These are phyloP conservation scores for Momotus momota DNA, from an alignment of 2,797 vertebrate species.

Conservation along the genomic window DNA sequence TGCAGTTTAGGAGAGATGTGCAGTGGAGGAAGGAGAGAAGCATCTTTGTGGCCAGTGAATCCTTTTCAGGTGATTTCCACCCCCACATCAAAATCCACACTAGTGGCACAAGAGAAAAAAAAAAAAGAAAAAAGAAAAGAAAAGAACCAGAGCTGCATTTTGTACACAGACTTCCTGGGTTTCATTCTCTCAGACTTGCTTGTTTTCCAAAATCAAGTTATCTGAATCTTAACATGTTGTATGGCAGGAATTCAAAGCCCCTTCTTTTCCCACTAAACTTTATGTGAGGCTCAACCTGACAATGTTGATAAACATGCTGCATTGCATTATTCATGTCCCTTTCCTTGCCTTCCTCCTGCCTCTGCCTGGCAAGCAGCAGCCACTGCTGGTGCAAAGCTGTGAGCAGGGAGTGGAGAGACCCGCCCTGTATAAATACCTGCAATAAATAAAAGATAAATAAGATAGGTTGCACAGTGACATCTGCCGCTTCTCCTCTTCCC, in stretches of 20 bases:
- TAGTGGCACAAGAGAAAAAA: background rate
- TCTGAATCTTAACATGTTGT: conserved; percentile 42
- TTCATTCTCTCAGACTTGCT: background rate
- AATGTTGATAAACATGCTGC: conserved; percentile 53
- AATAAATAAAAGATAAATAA: conserved; percentile 74
- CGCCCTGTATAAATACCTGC: conserved; percentile 51
- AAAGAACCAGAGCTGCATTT: background rate
- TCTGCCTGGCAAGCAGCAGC: conserved; percentile 34
- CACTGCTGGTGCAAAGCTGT: background rate
- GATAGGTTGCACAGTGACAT: conserved; percentile 27
- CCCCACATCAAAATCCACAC: background rate
- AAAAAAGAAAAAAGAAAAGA: too few species aligned
- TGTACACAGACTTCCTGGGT: background rate
- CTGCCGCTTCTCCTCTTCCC: background rate
- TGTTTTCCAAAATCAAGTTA: conserved; percentile 30
- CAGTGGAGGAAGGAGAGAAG: background rate
- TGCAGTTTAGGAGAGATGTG: background rate
- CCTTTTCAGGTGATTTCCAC: background rate
- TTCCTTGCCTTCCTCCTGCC: conserved; percentile 14
- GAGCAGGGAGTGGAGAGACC: conserved; percentile 34
- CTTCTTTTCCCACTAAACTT: conserved; percentile 36
- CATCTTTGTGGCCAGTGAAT: accelerated
- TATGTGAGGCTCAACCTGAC: conserved; percentile 42
- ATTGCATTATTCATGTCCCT: conserved; percentile 69
- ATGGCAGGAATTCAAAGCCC: conserved; percentile 33